These are phyloP conservation scores for Gymnopithys bicolor DNA, from an alignment of 2,797 vertebrate genomes.

Conservation along the genomic window DNA sequence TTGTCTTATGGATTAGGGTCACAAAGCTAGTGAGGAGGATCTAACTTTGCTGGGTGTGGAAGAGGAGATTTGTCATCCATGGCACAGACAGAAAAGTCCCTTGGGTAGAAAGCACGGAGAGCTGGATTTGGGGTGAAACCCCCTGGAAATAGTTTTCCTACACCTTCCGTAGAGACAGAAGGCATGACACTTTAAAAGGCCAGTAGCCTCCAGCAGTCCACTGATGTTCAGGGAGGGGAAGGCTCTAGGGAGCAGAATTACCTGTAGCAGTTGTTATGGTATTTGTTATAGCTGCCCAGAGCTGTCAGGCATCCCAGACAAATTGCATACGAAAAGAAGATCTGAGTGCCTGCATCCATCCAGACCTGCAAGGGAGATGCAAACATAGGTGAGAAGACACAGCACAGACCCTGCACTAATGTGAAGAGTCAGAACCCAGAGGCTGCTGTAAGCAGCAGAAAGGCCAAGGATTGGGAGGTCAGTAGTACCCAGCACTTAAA, in stretches of 20 bases:
- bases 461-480: not conserved
- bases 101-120: not conserved
- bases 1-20: not conserved
- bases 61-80: not conserved
- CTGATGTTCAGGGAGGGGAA: not conserved
- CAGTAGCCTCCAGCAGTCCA: not conserved
- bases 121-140: not conserved
- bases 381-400: conserved; percentile 37
- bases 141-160: not conserved
- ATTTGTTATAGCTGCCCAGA: conserved; percentile 94
- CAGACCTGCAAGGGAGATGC: conserved; percentile 84
- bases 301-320: conserved; percentile 91
- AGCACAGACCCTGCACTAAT: not conserved
- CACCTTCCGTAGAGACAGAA: not conserved
- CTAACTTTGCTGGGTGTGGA: not conserved
- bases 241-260: conserved; percentile 63
- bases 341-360: conserved; percentile 98
- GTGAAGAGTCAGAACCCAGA: not conserved
- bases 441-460: not conserved
- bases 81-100: not conserved
- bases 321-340: conserved; percentile 96
- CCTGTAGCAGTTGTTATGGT: conserved; percentile 97
- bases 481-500: not conserved
- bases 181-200: not conserved
- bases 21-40: not conserved